Evolutionary conservation across 2,113 vertebrate species (phyloP), one percentile per base, ranked within the genome.

Genomic region (Seriola aureovittata): DNA sequence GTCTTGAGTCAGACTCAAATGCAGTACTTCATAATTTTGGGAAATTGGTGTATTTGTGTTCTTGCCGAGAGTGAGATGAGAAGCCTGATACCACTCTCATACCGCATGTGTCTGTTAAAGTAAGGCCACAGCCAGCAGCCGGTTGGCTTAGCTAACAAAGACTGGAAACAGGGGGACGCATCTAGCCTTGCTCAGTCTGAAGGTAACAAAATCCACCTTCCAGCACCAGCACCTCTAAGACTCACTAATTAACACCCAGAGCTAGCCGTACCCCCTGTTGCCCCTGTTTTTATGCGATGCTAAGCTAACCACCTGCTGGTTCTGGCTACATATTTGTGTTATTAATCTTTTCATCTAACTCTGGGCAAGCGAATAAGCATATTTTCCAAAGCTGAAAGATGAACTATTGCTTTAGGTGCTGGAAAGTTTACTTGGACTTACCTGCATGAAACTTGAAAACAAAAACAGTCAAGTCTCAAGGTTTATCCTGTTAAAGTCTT

Each of bases 121-220:
- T 29, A 25, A 50, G 32, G 12, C 9, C 55, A 58, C 0, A 68
- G 72, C 69, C 19, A 46, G 14, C 19, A 19, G 58, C 52, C 50
- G 2, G 6, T 50, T 52, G 58, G 58, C 50, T 73, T 71, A 78
- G 58, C 67, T 48, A 40, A 70, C 23, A 74, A 75, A 75, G 50
- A 54, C 8, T 65, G 60, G 19, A 71, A 67, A 69, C 32, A n/a
- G 17, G 4, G 38, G 14, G 12, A 36, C 29, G 32, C 23, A 32
- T 13, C 17, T 52, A 66, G 42, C 23, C 29, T 57, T 19, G 54
- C n/a, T 29, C 16, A 54, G 4, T 65, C 16, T 40, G 34, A 69
- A 21, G 48, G 48, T 48, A 48, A 48, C 40, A 42, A 44, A 55
- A 57, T 71, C 68, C 7, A 4, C 14, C 9, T 64, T 2, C 8